These are phyloP conservation scores for Takifugu ocellatus DNA, from an alignment of 2,797 vertebrate species.

Conservation along the genomic window DNA sequence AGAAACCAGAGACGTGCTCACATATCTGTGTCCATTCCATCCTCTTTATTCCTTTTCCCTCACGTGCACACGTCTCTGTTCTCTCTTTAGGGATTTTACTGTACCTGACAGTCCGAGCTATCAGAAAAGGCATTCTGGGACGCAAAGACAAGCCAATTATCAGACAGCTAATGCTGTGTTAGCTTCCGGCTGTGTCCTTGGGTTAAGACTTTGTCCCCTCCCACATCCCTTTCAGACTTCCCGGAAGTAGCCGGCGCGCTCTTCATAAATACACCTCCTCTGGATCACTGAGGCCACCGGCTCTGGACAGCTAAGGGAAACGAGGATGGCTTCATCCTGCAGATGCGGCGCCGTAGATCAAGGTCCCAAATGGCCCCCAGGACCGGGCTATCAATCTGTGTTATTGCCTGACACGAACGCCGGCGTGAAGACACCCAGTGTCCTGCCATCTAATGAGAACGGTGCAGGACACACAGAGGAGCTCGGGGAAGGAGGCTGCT, in stretches of 20 bases:
- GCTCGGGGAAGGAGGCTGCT: conserved; percentile 43
- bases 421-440: conserved; percentile 49
- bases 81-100: conserved; percentile 5
- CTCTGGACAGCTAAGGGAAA: conserved; percentile 53
- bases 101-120: conserved; percentile 27
- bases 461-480: conserved; percentile 43
- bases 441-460: conserved; percentile 60
- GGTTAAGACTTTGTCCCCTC: conserved; percentile 73
- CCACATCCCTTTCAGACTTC: conserved; percentile 73
- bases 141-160: conserved; percentile 68
- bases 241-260: conserved; percentile 69
- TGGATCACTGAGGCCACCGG: conserved; percentile 69
- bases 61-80: not conserved
- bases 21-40: too few relatives aligned
- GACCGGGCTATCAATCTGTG: conserved; percentile 73
- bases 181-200: conserved; percentile 72
- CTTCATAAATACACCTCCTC: conserved; percentile 80
- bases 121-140: conserved; percentile 51
- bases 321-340: conserved; percentile 73
- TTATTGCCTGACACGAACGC: conserved; percentile 65
- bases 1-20: too few relatives aligned
- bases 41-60: not conserved
- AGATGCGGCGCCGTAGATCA: conserved; percentile 66
- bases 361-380: conserved; percentile 64
- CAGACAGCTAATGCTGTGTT: conserved; percentile 50